Conservation (phyloP, 2,797 vertebrate genomes). For the Aphelocoma californica region DNA sequence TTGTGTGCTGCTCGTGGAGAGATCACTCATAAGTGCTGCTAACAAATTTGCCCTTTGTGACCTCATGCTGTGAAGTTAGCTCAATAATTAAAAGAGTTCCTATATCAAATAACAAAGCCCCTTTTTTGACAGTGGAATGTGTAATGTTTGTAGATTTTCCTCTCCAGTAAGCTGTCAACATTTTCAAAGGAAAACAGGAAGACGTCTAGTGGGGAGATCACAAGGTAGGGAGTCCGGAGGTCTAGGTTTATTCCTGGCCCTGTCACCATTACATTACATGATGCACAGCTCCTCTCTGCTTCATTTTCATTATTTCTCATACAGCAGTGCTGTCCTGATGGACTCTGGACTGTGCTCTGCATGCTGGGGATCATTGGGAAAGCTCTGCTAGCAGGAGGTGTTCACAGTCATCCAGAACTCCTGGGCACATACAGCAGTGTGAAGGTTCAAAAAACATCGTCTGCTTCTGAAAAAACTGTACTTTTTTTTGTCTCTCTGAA, state of each 20-base stretch:
- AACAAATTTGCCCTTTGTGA: constrained; percentile 59
- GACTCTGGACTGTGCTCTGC: not conserved
- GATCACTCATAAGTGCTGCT: constrained; percentile 42
- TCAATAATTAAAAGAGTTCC: constrained; percentile 76
- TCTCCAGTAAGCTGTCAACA: constrained; percentile 64
- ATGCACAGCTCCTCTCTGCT: not conserved
- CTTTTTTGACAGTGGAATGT: constrained; percentile 70
- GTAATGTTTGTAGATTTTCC: constrained; percentile 72
- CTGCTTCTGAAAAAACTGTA: not conserved
- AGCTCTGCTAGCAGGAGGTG: not conserved
- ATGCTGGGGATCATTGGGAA: not conserved
- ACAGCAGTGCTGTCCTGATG: fast-evolving
- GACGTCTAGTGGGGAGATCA: not conserved
- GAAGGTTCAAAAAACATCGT: not conserved
- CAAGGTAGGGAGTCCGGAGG: constrained; percentile 45
- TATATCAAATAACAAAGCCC: constrained; percentile 72
- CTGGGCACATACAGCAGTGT: not conserved
- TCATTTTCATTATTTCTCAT: not conserved
- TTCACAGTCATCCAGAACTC: not conserved
- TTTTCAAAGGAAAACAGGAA: constrained; percentile 68
- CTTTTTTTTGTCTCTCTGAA: not conserved
- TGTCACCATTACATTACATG: not conserved
- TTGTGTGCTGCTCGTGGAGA: not conserved
- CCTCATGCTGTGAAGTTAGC: constrained; percentile 74
- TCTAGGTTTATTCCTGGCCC: constrained; percentile 4